phyloP scores from a whole-genome alignment of 1,140 invertebrate species.

The Alviniconcha marisindica region DNA sequence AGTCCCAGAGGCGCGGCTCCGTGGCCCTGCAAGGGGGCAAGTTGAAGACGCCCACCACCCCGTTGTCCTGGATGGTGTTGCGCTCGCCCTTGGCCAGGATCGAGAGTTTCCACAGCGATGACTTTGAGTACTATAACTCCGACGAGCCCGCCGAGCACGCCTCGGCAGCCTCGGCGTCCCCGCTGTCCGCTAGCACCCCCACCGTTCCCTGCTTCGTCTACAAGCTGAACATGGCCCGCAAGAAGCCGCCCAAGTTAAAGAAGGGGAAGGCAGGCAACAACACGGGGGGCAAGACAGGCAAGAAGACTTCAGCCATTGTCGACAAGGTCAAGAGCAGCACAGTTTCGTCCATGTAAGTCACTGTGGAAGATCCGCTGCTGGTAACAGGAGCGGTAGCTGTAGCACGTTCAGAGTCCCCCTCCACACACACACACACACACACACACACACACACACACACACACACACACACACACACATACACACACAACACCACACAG shows the following conservation, averaged over 20 bases:
- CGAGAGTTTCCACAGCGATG: constrained; percentile 73
- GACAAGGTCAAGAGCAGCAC: not conserved
- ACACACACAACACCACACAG: too few relatives aligned
- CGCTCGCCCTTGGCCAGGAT: constrained; percentile 70
- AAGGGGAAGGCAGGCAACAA: constrained; percentile 48
- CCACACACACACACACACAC: too few relatives aligned
- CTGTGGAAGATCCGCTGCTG: too few relatives aligned
- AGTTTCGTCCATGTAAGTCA: constrained; percentile 8
- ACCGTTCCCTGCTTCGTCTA: constrained; percentile 71
- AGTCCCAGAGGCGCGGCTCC: constrained; percentile 22
- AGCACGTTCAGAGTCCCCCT: too few relatives aligned
- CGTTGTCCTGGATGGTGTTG: constrained; percentile 63
- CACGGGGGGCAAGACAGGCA: constrained; percentile 16
- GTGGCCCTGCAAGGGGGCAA: constrained; percentile 41
- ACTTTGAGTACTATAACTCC: constrained; percentile 65
- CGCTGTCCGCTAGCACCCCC: constrained; percentile 64
- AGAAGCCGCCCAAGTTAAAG: constrained; percentile 66
- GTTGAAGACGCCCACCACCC: constrained; percentile 64
- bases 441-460: too few relatives aligned
- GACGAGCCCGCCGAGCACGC: constrained; percentile 54
- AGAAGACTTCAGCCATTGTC: not conserved
- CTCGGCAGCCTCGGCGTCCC: constrained; percentile 55
- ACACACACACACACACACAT: too few relatives aligned
- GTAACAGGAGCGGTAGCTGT: too few relatives aligned
- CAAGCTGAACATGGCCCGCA: constrained; percentile 63